A percentile compares a stretch with the other conserved stretches of the same genome.
These are phyloP conservation scores for Halcyon badia DNA, from an alignment of 2,797 vertebrate genomes.

Conservation along the genomic window DNA sequence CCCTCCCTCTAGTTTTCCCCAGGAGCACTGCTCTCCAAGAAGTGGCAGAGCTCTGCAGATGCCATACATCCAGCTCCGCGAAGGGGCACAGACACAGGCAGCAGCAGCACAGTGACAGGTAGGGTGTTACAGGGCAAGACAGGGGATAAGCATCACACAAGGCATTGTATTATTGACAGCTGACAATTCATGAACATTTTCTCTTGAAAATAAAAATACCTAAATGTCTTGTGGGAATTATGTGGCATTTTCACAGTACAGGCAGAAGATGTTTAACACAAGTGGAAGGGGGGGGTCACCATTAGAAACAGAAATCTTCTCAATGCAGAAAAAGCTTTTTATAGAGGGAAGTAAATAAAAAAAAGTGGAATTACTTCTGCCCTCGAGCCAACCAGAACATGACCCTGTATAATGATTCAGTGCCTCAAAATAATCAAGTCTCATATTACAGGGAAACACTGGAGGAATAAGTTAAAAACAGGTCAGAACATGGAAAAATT, in stretches of 20 bases:
- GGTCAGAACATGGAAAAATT: slow-evolving; percentile 33
- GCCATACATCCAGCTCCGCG: neutral
- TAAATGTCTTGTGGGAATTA: neutral
- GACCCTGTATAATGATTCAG: slow-evolving; percentile 35
- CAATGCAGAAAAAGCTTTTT: neutral
- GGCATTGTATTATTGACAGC: accelerated
- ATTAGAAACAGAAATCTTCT: neutral
- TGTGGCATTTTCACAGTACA: accelerated
- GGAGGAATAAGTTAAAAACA: slow-evolving; percentile 48
- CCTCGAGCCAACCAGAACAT: slow-evolving; percentile 41
- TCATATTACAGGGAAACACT: slow-evolving; percentile 14
- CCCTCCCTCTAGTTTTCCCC: neutral
- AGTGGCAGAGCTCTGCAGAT: neutral
- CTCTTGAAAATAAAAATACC: neutral
- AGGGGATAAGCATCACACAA: neutral
- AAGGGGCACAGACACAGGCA: neutral
- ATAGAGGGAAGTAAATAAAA: neutral
- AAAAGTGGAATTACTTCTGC: slow-evolving; percentile 21
- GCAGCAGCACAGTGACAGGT: neutral
- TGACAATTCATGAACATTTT: neutral
- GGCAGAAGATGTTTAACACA: neutral
- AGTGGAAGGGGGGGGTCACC: neutral
- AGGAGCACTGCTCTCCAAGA: neutral
- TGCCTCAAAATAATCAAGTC: slow-evolving; percentile 30
- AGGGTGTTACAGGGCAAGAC: neutral